A percentile compares a stretch with the other conserved stretches of the same genome.
phyloP scores from a whole-genome alignment of 2,888 invertebrate species.

The Callimorpha dominula region DNA sequence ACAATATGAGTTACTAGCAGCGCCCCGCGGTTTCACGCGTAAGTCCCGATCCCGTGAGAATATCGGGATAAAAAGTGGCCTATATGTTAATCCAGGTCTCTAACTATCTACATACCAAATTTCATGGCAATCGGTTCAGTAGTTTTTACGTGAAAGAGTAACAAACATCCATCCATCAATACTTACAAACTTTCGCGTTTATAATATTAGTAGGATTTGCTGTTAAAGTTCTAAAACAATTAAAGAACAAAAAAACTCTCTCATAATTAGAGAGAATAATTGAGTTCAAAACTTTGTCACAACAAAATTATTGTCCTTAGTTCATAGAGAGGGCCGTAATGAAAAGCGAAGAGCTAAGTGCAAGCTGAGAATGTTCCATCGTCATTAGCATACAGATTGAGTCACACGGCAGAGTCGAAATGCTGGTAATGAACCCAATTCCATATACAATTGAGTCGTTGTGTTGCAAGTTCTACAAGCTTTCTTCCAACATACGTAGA shows the following conservation, averaged over 20 bases:
- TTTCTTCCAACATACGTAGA: constrained; percentile 23
- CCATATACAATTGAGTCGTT: constrained; percentile 52
- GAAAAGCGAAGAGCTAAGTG: constrained; percentile 55
- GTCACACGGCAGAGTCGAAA: constrained; percentile 61
- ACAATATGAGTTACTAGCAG: too few species aligned
- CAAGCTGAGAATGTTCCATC: constrained; percentile 54
- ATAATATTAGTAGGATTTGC: too few species aligned
- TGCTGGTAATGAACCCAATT: constrained; percentile 67
- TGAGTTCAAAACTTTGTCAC: constrained; percentile 17
- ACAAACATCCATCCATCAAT: too few species aligned
- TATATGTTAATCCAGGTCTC: too few species aligned
- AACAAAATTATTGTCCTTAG: constrained; percentile 34
- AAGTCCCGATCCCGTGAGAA: too few species aligned
- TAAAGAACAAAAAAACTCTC: background rate
- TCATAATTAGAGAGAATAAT: constrained; percentile 2
- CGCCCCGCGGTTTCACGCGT: too few species aligned
- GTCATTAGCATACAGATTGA: constrained; percentile 83
- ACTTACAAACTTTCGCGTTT: too few species aligned
- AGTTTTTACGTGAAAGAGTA: too few species aligned
- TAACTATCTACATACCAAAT: too few species aligned
- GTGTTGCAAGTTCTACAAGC: constrained; percentile 37
- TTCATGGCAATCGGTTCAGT: too few species aligned
- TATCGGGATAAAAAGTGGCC: too few species aligned
- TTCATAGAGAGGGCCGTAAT: constrained; percentile 55
- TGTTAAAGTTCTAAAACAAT: background rate